These are phyloP conservation scores for human (Homo sapiens) DNA, from an alignment of 2,113 vertebrate genomes.

Conservation along the genomic window GRCh38 chr13:53877001-53877500, in stretches of 20 bases:
- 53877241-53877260: background rate
- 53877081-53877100: background rate
- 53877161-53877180: background rate
- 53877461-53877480: background rate
- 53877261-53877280: background rate
- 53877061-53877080: background rate
- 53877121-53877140: background rate
- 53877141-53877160: background rate
- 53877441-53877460: background rate
- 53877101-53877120: background rate
- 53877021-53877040: background rate
- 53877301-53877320: background rate
- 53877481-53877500: background rate
- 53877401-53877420: background rate
- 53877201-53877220: background rate
- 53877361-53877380: background rate
- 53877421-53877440: constrained; percentile 15
- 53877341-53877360: background rate
- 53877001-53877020: background rate
- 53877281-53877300: background rate
- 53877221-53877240: background rate
- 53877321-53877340: background rate
- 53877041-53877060: background rate
- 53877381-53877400: background rate
- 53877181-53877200: background rate